Evolutionary conservation across 2,797 vertebrate species (phyloP).

Genomic region (Argya squamiceps): DNA sequence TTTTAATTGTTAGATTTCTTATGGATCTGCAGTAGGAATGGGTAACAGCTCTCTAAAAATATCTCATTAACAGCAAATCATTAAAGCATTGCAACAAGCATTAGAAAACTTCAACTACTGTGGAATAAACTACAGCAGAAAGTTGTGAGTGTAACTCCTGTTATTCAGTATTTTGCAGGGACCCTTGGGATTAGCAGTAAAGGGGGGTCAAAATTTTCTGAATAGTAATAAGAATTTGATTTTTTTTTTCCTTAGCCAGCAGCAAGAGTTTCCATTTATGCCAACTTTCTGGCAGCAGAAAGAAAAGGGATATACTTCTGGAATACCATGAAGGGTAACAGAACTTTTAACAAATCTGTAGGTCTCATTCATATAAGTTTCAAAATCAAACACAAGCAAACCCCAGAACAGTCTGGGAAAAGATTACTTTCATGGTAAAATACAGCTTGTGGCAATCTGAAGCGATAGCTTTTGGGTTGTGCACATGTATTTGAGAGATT

Average conservation of each 20-base stretch:
- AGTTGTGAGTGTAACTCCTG: neutral
- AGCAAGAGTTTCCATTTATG: neutral
- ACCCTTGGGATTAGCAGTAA: neutral
- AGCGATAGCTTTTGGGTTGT: neutral
- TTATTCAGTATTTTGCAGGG: neutral
- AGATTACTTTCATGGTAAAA: neutral
- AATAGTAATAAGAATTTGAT: neutral
- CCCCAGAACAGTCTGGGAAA: neutral
- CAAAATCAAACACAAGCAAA: neutral
- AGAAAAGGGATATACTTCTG: neutral
- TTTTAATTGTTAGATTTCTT: neutral
- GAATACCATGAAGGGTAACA: neutral
- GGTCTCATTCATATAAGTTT: neutral
- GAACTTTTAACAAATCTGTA: neutral
- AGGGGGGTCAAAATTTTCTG: neutral
- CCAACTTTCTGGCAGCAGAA: neutral
- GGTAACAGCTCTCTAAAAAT: neutral
- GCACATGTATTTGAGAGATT: neutral
- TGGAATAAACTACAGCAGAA: neutral
- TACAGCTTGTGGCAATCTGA: neutral
- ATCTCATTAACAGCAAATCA: neutral
- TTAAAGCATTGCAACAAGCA: neutral
- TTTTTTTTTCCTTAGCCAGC: neutral
- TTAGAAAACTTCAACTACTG: neutral
- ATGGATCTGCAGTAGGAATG: neutral